Evolutionary conservation across 2,888 invertebrate species (phyloP).

Genomic region (Diplazon laetatorius): DNA sequence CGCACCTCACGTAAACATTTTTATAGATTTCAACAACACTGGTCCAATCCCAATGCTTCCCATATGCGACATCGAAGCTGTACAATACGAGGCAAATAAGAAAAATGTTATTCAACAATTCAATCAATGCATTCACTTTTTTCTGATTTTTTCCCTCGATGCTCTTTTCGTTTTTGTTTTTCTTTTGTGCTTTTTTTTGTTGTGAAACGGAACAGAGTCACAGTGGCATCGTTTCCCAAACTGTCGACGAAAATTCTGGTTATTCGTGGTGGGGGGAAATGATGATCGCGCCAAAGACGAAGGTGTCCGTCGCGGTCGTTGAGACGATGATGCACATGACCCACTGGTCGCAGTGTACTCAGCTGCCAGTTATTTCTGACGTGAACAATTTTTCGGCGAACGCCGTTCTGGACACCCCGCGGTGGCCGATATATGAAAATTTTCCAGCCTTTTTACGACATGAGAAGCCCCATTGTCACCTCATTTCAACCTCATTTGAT

Average conservation of each 20-base stretch:
- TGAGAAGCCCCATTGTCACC: no score
- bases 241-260: not conserved
- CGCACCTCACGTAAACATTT: not conserved
- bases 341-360: not conserved
- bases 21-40: not conserved
- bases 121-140: not conserved
- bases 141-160: not conserved
- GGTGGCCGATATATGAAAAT: not conserved
- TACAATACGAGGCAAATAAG: no score
- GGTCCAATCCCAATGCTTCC: not conserved
- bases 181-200: not conserved
- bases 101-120: no score
- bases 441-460: no score
- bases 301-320: not conserved
- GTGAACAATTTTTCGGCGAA: not conserved
- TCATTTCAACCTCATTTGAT: no score
- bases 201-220: not conserved
- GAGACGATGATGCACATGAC: not conserved
- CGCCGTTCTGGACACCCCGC: slow-evolving; percentile 23
- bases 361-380: slow-evolving; percentile 20
- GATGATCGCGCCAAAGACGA: not conserved
- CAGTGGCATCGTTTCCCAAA: not conserved
- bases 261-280: not conserved
- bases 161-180: no score
- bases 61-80: not conserved